Evolutionary conservation across 2,113 vertebrate species (phyloP).

Genomic region (Neomonachus schauinslandi): DNA sequence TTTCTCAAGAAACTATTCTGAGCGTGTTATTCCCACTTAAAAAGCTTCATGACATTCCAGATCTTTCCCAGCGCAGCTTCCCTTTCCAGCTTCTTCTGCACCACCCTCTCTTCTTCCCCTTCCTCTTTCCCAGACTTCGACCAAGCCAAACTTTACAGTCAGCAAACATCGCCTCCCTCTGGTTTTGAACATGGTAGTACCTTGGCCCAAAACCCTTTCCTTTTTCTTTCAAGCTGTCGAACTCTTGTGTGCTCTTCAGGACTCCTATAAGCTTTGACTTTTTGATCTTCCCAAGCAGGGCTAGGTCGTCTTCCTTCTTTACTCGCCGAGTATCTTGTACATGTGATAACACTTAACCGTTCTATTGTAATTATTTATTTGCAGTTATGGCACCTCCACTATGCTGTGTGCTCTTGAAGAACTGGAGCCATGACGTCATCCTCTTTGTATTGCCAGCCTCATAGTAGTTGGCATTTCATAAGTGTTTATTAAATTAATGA

Average conservation of each 20-base stretch:
- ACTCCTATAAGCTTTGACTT: background rate
- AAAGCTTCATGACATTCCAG: background rate
- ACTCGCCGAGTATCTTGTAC: background rate
- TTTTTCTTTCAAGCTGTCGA: background rate
- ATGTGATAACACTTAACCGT: accelerated
- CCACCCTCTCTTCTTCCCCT: background rate
- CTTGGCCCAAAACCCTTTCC: background rate
- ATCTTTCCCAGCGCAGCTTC: background rate
- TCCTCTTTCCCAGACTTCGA: background rate
- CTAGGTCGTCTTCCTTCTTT: background rate
- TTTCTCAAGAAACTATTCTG: background rate
- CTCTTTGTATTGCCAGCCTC: background rate
- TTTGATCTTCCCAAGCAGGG: background rate
- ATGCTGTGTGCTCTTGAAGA: background rate
- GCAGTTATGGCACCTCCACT: too few species aligned
- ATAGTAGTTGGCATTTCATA: background rate
- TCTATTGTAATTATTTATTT: background rate
- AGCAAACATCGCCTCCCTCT: background rate
- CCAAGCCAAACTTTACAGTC: background rate
- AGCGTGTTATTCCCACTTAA: background rate
- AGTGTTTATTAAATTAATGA: background rate
- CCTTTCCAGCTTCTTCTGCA: background rate
- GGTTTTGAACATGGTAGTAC: background rate
- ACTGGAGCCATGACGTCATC: background rate
- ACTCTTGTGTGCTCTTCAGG: background rate